These are phyloP conservation scores for Scaptomyza pallida DNA, from an alignment of 1,140 invertebrate species.

Conservation along the genomic window DNA sequence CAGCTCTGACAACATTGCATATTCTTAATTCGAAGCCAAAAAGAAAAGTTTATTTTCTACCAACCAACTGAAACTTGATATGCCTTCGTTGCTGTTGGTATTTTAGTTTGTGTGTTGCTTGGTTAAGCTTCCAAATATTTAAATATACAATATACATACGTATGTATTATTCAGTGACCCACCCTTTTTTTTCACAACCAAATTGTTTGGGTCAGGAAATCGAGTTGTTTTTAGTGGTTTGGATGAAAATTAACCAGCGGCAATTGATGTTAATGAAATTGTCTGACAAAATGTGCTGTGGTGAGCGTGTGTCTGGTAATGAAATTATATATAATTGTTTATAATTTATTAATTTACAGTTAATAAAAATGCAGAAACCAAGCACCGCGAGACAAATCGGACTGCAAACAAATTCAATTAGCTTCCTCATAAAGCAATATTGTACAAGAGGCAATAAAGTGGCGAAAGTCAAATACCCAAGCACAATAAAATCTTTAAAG, in stretches of 20 bases:
- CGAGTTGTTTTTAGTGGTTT: constrained; percentile 7
- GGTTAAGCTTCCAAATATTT: constrained; percentile 53
- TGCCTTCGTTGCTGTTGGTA: constrained; percentile 35
- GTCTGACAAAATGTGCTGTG: constrained; percentile 62
- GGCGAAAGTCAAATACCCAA: constrained; percentile 3
- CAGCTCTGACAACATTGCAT: constrained; percentile 37
- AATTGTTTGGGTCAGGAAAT: constrained; percentile 64
- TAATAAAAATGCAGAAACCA: constrained; percentile 42
- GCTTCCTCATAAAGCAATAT: constrained; percentile 19
- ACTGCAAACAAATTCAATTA: constrained; percentile 52
- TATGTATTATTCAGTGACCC: neutral
- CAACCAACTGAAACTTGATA: constrained; percentile 31
- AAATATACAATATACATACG: constrained; percentile 24
- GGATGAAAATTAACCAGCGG: constrained; percentile 27
- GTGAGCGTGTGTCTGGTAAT: constrained; percentile 57
- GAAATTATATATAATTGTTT: constrained; percentile 73
- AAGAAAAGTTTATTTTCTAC: constrained; percentile 49
- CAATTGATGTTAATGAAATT: constrained; percentile 75
- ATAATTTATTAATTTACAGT: constrained; percentile 75
- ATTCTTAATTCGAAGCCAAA: constrained; percentile 30
- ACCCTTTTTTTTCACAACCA: constrained; percentile 49
- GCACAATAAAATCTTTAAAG: neutral
- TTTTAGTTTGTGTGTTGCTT: constrained; percentile 37
- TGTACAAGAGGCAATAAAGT: neutral
- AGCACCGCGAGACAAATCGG: constrained; percentile 43